Evolutionary conservation across 35 echinoderm and acorn worm species (phyloP), one percentile per base, ranked within the genome.

Genomic region (Apostichopus japonicus): DNA sequence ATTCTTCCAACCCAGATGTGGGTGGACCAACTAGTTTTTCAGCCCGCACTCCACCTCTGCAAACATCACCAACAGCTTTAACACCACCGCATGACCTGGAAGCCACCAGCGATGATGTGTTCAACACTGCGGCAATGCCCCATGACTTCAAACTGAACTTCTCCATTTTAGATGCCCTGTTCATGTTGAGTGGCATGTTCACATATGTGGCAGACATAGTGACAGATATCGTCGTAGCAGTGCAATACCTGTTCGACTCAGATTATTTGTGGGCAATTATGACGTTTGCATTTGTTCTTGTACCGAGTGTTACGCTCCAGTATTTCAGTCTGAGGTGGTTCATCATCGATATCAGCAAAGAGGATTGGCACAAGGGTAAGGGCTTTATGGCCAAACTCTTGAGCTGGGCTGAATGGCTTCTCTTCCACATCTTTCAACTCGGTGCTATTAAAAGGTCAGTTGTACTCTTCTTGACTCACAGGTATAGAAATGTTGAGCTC

Each of bases 311-410:
- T 8, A 95, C 93, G 8, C 84, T 96, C n/a, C 97, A 99, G 86
- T 93, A 93, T 55, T 94, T 99, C 89, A 99, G 97, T 76, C 90
- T 99, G 6, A 52, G 97, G 52, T 99, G 97, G 97, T 96, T 95
- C 79, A 86, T 96, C 25, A 33, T 82, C 4, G 97, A 99, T 89
- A 53, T 90, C 11, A 90, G 92, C 6, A 80, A 95, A 56, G 90
- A 91, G 71, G 15, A 90, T 5, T 80, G 16, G 24, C 87, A 94
- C 44, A 33, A 62, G 16, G 54, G 51, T 15, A 91, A 86, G 55
- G 71, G 83, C 9, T 25, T 93, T 24, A 24, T 77, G 27, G 82
- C 56, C 6, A 94, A 81, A 80, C 24, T 97, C 5, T 91, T 77
- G 91, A 87, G 90, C 55, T 98, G 96, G 96, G 80, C 87, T 24